A percentile compares a stretch with the other conserved stretches of the same genome.
Conservation (phyloP, 2,888 invertebrate genomes). For the Drosophila kanekoi region DNA sequence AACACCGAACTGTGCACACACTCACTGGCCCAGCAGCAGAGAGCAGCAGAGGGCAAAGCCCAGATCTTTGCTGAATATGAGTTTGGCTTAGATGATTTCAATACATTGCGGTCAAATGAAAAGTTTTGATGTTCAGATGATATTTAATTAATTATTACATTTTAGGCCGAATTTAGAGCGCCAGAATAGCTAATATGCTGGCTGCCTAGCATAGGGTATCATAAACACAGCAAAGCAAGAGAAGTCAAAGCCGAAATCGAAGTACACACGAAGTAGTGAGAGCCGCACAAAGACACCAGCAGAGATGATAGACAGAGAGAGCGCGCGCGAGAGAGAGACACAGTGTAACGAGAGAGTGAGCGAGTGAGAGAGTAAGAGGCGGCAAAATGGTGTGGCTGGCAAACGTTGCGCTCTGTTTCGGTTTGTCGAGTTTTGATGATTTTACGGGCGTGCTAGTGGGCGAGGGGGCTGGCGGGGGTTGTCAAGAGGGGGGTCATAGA, state of each 20-base stretch:
- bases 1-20: slow-evolving; percentile 32
- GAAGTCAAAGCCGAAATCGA: slow-evolving; percentile 47
- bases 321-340: slow-evolving; percentile 10
- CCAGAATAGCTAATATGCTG: slow-evolving; percentile 15
- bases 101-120: not conserved
- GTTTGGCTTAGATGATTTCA: not conserved
- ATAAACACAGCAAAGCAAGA: slow-evolving; percentile 30
- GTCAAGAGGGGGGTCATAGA: slow-evolving; percentile 8
- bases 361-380: slow-evolving; percentile 17
- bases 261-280: slow-evolving; percentile 53
- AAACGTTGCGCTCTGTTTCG: slow-evolving; percentile 65
- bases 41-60: not conserved
- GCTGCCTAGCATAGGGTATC: slow-evolving; percentile 27
- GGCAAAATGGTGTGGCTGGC: slow-evolving; percentile 27
- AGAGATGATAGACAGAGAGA: slow-evolving; percentile 9
- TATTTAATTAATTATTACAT: no score
- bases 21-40: slow-evolving; percentile 5
- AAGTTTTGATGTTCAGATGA: not conserved
- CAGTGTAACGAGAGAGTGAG: slow-evolving; percentile 2
- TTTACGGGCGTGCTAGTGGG: slow-evolving; percentile 28
- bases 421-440: slow-evolving; percentile 51
- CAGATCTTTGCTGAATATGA: not conserved
- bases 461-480: not conserved
- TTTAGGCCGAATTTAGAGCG: not conserved
- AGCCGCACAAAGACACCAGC: slow-evolving; percentile 19